These are phyloP conservation scores for Gnathonemus echidnorhynchus DNA, from an alignment of 2,113 vertebrate genomes.

Conservation along the genomic window DNA sequence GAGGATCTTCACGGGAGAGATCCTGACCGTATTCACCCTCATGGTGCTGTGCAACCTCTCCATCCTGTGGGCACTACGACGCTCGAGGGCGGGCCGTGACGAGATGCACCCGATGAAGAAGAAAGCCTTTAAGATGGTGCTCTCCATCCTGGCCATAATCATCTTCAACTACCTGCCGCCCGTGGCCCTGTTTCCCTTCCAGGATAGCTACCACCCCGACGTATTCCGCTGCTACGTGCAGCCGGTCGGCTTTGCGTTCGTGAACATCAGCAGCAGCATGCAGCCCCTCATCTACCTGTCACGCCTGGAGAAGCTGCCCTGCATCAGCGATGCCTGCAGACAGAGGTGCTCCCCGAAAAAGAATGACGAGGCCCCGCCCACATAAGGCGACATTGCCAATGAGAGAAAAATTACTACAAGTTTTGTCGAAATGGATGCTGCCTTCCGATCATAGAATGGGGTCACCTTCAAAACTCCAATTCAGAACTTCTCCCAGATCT, in stretches of 20 bases:
- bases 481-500: neutral
- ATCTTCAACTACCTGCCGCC: conserved; percentile 62
- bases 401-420: neutral
- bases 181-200: conserved; percentile 60
- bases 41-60: conserved; percentile 57
- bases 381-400: neutral
- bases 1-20: conserved; percentile 57
- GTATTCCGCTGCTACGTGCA: conserved; percentile 61
- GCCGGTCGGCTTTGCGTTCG: conserved; percentile 54
- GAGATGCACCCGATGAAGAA: conserved; percentile 68
- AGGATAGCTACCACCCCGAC: conserved; percentile 48
- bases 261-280: conserved; percentile 66
- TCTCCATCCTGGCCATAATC: conserved; percentile 57
- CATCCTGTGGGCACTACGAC: conserved; percentile 58
- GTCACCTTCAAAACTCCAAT: neutral
- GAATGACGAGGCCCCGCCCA: neutral
- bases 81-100: conserved; percentile 47
- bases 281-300: conserved; percentile 59
- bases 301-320: conserved; percentile 56
- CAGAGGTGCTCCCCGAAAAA: conserved; percentile 35
- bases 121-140: conserved; percentile 62
- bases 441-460: neutral
- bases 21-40: conserved; percentile 54
- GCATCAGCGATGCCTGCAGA: conserved; percentile 36
- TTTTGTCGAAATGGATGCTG: neutral